Base-by-base conservation (phyloP, 2,797 vertebrate species). In the Thalassophryne amazonica region DNA sequence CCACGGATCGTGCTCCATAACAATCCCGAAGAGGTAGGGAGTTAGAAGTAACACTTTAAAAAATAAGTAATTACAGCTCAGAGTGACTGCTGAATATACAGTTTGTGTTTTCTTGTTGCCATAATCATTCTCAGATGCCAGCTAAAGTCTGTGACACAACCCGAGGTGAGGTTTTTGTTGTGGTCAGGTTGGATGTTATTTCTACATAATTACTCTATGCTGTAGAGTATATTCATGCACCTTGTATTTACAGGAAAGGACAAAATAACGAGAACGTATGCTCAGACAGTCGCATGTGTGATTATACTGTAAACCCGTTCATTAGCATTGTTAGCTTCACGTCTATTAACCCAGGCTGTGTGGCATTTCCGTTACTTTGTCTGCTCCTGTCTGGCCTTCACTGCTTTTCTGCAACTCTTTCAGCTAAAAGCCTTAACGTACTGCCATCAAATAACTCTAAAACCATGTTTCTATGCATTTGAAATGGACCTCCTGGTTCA, bases 371-470 rank as follows among this genome's bases (percentile, higher is more conserved):
- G 5, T 32, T 19, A 24, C 51, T 54, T 18, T 36, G 4, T 43
- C 32, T 29, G 18, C 30, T 4, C 2, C 4, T 1, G 3, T 27
- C 15, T 28, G 20, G 7, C 15, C n/a, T 42, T 17, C n/a, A 23
- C 12, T 16, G 11, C 17, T 18, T 0, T 37, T 35, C 59, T 6
- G 4, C 15, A 23, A 55, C 35, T 40, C 7, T 42, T 39, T 73
- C 33, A 48, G 58, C 70, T 65, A 32, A 45, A 86, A 59, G 87
- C 88, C 86, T 90, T 90, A 89, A 86, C 42, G 23, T 39, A 67
- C 75, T 64, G 42, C 58, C 39, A 60, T 54, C 6, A 6, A 23
- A 14, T 38, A 52, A 43, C 42, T 35, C 36, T 36, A 11, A 24
- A 25, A 13, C 42, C 31, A 48, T 16, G 19, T 49, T 51, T 73